These are phyloP conservation scores for Micrasema longulum DNA, from an alignment of 1,140 invertebrate genomes.

Conservation along the genomic window DNA sequence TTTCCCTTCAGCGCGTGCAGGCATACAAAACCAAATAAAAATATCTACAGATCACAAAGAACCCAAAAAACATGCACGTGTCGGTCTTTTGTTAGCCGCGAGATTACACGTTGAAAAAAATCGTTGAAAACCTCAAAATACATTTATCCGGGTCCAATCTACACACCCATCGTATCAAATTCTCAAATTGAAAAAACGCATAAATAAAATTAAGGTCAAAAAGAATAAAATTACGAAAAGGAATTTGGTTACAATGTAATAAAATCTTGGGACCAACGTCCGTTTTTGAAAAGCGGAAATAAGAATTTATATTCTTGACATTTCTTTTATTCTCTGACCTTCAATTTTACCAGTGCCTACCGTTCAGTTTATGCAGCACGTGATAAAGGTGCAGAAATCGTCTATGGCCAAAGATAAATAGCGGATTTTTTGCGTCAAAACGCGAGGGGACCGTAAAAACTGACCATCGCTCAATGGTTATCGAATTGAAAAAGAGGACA, in stretches of 20 bases:
- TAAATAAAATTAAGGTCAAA: slow-evolving; percentile 47
- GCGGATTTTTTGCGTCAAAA: slow-evolving; percentile 39
- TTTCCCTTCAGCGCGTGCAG: slow-evolving; percentile 23
- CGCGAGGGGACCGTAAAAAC: slow-evolving; percentile 43
- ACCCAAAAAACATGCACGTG: slow-evolving; percentile 42
- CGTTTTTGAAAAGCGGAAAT: slow-evolving; percentile 38
- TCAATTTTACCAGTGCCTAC: background rate
- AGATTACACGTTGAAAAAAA: slow-evolving; percentile 44
- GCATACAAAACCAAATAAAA: slow-evolving; percentile 37
- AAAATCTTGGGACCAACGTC: slow-evolving; percentile 40
- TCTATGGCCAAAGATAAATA: slow-evolving; percentile 40
- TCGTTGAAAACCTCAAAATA: slow-evolving; percentile 41
- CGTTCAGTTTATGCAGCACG: slow-evolving; percentile 5
- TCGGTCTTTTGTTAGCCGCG: slow-evolving; percentile 42
- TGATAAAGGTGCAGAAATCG: slow-evolving; percentile 51
- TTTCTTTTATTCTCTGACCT: slow-evolving; percentile 43
- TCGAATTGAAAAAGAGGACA: slow-evolving; percentile 45
- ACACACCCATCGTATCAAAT: slow-evolving; percentile 45
- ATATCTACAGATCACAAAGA: slow-evolving; percentile 41
- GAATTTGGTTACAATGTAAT: slow-evolving; percentile 45
- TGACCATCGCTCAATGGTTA: slow-evolving; percentile 54
- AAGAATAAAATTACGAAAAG: slow-evolving; percentile 46
- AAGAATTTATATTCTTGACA: slow-evolving; percentile 45
- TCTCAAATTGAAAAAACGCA: slow-evolving; percentile 33
- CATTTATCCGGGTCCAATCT: slow-evolving; percentile 15